A percentile compares a stretch with the other conserved stretches of the same genome.
These are phyloP conservation scores for Damaliscus lunatus DNA, from an alignment of 2,113 vertebrate species.

Conservation along the genomic window DNA sequence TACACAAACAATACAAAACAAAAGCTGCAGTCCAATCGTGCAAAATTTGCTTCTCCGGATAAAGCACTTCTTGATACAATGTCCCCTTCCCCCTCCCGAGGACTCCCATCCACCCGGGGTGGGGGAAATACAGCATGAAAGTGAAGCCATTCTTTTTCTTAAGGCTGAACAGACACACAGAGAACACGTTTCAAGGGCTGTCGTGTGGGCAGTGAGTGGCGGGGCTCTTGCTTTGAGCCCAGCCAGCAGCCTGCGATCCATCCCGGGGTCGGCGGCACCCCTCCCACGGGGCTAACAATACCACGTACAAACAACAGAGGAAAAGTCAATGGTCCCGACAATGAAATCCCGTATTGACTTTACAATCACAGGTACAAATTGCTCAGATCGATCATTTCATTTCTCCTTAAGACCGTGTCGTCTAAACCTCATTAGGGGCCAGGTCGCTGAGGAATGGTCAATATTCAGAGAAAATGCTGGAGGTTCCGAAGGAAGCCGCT, in stretches of 20 bases:
- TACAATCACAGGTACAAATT: constrained; percentile 88
- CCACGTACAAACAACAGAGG: constrained; percentile 76
- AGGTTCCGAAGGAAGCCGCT: constrained; percentile 83
- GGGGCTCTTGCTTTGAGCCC: constrained; percentile 73
- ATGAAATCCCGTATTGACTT: constrained; percentile 89
- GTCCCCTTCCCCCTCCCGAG: constrained; percentile 83
- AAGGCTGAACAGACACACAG: constrained; percentile 96
- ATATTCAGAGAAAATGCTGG: constrained; percentile 86
- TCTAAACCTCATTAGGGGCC: constrained; percentile 89
- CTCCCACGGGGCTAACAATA: constrained; percentile 68
- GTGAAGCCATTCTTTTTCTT: constrained; percentile 85
- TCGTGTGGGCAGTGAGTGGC: constrained; percentile 76
- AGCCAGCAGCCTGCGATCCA: constrained; percentile 50
- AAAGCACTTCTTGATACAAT: constrained; percentile 93
- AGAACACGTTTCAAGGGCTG: constrained; percentile 86
- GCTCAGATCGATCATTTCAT: constrained; percentile 86
- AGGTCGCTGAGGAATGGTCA: constrained; percentile 90
- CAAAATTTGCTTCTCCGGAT: constrained; percentile 93
- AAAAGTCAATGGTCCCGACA: constrained; percentile 85
- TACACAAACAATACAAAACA: constrained; percentile 90
- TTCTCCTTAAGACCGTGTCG: constrained; percentile 90
- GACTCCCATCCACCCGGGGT: neutral
- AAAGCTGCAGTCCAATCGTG: constrained; percentile 89
- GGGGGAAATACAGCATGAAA: constrained; percentile 83
- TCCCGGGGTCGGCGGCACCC: constrained; percentile 77